Evolutionary conservation across 2,113 vertebrate species (phyloP), one percentile per base, ranked within the genome.

Genomic region (Petrocephalus microphthalmus): DNA sequence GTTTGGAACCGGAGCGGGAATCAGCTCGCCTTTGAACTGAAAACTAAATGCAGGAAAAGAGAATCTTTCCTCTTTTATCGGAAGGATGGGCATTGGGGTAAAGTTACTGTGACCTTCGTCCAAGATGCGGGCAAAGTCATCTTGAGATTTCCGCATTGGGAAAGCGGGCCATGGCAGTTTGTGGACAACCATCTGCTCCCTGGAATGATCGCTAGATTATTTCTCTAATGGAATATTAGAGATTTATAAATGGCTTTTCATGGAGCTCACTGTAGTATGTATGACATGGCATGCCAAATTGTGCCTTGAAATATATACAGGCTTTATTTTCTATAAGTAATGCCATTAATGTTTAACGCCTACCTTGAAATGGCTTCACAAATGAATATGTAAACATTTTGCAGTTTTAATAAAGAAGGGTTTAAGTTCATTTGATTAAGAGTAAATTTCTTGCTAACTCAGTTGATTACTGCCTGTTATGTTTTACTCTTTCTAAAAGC

Each of bases 1-100:
- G 60, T 90, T 92, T 86, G 49, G 67, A 92, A 91, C 29, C 56
- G 42, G 86, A 51, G 89, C 88, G 88, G 87, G 86, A 86, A 88
- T 88, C 74, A 4, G 60, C 67, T 82, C 88, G 56, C 19, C 74
- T 91, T 92, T 71, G 88, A 84, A 83, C 2, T 57, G 87, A 54
- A 90, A 89, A 87, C 81, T 64, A 91, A 89, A 87, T 82, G 51
- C 49, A 74, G 86, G 60, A 37, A 57, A 42, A 87, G 52, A 49
- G 67, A 89, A 89, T 87, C 86, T 71, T 45, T 84, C 82, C 71
- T 54, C 45, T 45, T 49, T 51, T 87, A 89, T 71, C 67, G 83
- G 89, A 89, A 84, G 56, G 52, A 74, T 67, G 57, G 7, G 57
- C 64, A 67, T 67, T 87, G 25, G 83, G 42, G 60, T 84, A 60